Percentiles rank a stretch among this genome's conserved stretches.
phyloP scores from a whole-genome alignment of 1,140 invertebrate genomes.

The Habropoda laboriosa region DNA sequence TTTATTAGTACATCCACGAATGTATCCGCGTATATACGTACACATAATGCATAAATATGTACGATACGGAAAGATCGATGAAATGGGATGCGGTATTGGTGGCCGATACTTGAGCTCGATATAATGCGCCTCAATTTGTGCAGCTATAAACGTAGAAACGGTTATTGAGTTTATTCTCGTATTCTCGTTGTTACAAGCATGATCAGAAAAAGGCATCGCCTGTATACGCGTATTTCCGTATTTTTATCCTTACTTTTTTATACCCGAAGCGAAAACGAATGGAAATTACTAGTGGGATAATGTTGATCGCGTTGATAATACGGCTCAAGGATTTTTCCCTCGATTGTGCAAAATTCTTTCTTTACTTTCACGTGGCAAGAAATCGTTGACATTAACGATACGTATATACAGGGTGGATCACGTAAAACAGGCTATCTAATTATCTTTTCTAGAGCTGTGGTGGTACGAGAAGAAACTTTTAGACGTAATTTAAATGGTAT shows the following conservation, averaged over 20 bases:
- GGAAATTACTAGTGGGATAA: neutral
- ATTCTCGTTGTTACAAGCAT: neutral
- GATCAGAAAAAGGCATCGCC: neutral
- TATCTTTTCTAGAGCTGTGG: no score
- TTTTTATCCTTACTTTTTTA: neutral
- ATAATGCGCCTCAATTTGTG: constrained; percentile 23
- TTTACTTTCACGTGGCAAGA: neutral
- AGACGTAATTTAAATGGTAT: no score
- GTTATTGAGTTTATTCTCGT: neutral
- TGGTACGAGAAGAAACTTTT: no score
- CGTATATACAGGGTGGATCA: no score
- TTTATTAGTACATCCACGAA: constrained; percentile 11
- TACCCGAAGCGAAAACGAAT: neutral
- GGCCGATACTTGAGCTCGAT: neutral
- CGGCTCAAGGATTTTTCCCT: neutral
- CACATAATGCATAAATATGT: constrained; percentile 43
- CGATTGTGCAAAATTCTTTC: neutral
- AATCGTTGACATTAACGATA: constrained; percentile 1
- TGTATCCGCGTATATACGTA: neutral
- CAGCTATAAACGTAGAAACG: constrained; percentile 6
- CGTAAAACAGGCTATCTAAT: no score
- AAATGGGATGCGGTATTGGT: constrained; percentile 22
- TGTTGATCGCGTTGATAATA: neutral
- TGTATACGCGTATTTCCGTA: no score
- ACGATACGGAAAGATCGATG: constrained; percentile 11